Evolutionary conservation across 2,888 invertebrate species (phyloP), one percentile per base, ranked within the genome.

Genomic region (Ormyrus labotus): DNA sequence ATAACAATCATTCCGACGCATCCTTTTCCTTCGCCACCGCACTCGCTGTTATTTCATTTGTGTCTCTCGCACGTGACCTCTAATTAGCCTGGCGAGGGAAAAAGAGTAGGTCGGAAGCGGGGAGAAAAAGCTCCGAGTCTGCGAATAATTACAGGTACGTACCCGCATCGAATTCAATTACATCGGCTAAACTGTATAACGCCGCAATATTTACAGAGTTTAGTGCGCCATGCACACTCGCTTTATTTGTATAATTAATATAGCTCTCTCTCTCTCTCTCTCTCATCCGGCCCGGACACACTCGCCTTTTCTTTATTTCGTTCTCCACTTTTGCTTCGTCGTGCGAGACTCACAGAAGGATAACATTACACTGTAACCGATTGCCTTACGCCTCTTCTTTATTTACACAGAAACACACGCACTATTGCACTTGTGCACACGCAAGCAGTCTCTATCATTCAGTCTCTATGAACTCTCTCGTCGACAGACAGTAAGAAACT

Each of bases 121-220:
- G 11, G 19, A 58, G 19, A 11, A 71, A 48, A 60, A 9, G 47
- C 7, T 50, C 19, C 34, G 8, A 13, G 50, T 48, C 55, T 55
- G 50, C 0, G 48, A 13, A 57, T 48, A 50, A n/a, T 11, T 34
- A 64, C 57, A 69, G 57, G 57, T 64, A 72, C 67, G 63, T 50
- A 48, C 34, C 53, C 65, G 53, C 67, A 19, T 73, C 57, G 45
- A 73, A 63, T 78, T 50, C 55, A 34, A 51, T n/a, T 9, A 58
- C 11, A 50, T 63, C 69, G 58, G 19, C 63, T 74, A 69, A 11
- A 73, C 47, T 76, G 55, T 19, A 53, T 45, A 47, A 9, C 34
- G 34, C n/a, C 13, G 48, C 7, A 4, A 65, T 83, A 86, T 86
- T 84, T 86, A 86, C 86, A 86, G 83, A 84, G 83, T 85, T 85